Conservation (phyloP, 2,797 vertebrate species). For the Notamacropus eugenii region DNA sequence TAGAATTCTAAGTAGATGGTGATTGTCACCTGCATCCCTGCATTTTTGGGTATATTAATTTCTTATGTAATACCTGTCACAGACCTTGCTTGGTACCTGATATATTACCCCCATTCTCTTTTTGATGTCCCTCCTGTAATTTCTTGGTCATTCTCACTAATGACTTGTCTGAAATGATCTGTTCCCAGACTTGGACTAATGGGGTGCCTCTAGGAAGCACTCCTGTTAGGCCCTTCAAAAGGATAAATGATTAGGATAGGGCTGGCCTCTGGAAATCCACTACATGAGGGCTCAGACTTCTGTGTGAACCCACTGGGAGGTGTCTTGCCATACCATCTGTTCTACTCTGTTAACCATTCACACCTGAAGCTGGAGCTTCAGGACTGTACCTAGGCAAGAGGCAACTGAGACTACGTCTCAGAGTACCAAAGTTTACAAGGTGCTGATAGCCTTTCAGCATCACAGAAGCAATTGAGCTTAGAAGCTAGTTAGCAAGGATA, state of each 20-base stretch:
- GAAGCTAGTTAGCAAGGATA: neutral
- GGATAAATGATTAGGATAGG: neutral
- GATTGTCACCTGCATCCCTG: neutral
- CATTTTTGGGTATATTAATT: conserved; percentile 20
- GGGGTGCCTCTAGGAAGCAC: neutral
- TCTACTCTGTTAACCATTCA: neutral
- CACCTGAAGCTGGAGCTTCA: neutral
- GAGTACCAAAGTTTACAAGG: neutral
- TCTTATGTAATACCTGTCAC: conserved; percentile 17
- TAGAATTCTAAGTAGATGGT: neutral
- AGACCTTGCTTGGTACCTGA: neutral
- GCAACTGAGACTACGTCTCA: neutral
- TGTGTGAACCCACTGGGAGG: neutral
- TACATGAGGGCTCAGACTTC: neutral
- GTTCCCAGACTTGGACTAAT: neutral
- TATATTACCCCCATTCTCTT: neutral
- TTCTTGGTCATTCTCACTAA: conserved; percentile 33
- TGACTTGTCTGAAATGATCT: conserved; percentile 25
- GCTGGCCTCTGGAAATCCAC: neutral
- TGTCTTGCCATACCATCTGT: neutral
- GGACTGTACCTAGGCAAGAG: neutral
- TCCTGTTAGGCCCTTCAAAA: neutral
- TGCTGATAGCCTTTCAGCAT: neutral
- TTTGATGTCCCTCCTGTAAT: conserved; percentile 20
- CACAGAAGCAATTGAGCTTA: neutral